Percentiles rank a stretch among this genome's conserved stretches.
These are phyloP conservation scores for Eueides isabella DNA, from an alignment of 1,140 invertebrate species.

Conservation along the genomic window DNA sequence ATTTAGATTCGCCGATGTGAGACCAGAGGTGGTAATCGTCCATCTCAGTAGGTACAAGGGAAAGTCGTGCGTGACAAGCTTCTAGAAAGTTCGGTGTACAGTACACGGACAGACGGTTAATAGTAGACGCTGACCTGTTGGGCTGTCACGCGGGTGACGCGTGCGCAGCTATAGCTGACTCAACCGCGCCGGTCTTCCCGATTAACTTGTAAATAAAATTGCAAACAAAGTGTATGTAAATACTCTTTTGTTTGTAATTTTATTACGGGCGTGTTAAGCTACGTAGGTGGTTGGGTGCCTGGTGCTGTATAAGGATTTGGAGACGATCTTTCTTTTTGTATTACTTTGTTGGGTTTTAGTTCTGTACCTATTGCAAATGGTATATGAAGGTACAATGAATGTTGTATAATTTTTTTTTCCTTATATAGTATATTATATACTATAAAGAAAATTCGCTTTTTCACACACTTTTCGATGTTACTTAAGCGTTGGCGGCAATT, in stretches of 20 bases:
- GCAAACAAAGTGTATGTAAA: not conserved
- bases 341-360: no score
- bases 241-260: not conserved
- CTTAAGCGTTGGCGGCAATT: no score
- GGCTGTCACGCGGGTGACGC: slow-evolving; percentile 53
- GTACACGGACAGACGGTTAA: slow-evolving; percentile 25
- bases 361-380: no score
- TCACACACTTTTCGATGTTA: no score
- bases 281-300: not conserved
- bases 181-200: not conserved
- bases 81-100: slow-evolving; percentile 31
- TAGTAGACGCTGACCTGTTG: slow-evolving; percentile 50
- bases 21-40: slow-evolving; percentile 21
- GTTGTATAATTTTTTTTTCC: no score
- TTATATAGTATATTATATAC: no score
- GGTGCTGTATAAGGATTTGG: not conserved
- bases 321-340: not conserved
- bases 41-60: slow-evolving; percentile 16
- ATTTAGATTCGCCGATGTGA: slow-evolving; percentile 6
- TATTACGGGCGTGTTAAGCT: not conserved
- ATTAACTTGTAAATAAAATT: not conserved
- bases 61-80: slow-evolving; percentile 29
- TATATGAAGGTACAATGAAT: no score
- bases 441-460: no score
- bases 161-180: slow-evolving; percentile 35